These are phyloP conservation scores for Ammodytes dubius DNA, from an alignment of 2,113 vertebrate species.

Conservation along the genomic window DNA sequence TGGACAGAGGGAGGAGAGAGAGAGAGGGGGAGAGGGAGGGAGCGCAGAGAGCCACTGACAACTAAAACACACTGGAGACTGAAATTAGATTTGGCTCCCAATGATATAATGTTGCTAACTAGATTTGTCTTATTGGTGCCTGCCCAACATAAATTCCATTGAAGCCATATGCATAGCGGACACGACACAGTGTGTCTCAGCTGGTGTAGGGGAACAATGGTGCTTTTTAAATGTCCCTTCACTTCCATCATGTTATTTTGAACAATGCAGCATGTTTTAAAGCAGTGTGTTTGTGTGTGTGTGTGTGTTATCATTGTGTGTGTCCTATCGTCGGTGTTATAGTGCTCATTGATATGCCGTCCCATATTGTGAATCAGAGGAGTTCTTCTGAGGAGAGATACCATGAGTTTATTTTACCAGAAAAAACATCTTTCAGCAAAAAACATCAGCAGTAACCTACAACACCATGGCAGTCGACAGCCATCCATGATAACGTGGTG, in stretches of 20 bases:
- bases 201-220: slow-evolving; percentile 46
- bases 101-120: slow-evolving; percentile 84
- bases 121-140: slow-evolving; percentile 85
- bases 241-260: slow-evolving; percentile 24
- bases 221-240: slow-evolving; percentile 24
- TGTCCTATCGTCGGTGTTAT: slow-evolving; percentile 17
- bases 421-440: background rate
- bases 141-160: slow-evolving; percentile 86
- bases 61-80: slow-evolving; percentile 75
- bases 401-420: background rate
- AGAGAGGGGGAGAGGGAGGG: slow-evolving; percentile 14
- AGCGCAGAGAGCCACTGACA: slow-evolving; percentile 53
- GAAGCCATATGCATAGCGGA: slow-evolving; percentile 76
- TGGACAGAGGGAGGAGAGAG: slow-evolving; percentile 44
- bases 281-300: background rate
- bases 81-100: slow-evolving; percentile 84
- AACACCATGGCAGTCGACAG: too few relatives aligned
- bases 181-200: slow-evolving; percentile 48
- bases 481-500: too few relatives aligned
- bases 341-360: background rate
- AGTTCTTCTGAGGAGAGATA: slow-evolving; percentile 4
- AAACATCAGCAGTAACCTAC: background rate
- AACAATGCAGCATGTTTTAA: slow-evolving; percentile 9
- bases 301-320: slow-evolving; percentile 18
- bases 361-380: background rate